Conservation (phyloP, 2,888 invertebrate species). For the Euspilapteryx auroguttella region DNA sequence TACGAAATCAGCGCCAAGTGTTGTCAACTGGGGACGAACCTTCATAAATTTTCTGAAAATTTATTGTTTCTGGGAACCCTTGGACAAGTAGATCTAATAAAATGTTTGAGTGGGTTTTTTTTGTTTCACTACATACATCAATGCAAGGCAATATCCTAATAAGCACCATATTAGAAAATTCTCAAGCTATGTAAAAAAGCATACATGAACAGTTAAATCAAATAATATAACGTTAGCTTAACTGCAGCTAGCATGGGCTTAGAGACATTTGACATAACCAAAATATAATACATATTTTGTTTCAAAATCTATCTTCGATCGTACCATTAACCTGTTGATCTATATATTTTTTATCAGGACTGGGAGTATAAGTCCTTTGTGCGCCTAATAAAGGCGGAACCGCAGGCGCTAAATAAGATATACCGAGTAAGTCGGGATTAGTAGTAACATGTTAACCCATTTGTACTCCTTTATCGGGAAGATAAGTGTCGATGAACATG, state of each 20-base stretch:
- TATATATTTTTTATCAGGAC: slow-evolving; percentile 33
- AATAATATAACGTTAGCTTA: too few relatives aligned
- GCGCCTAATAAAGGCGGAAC: slow-evolving; percentile 32
- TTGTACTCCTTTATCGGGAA: slow-evolving; percentile 51
- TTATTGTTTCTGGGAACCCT: slow-evolving; percentile 15
- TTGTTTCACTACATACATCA: too few relatives aligned
- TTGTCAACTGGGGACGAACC: slow-evolving; percentile 13
- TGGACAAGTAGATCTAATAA: slow-evolving; percentile 17
- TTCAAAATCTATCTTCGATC: too few relatives aligned
- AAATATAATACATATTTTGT: too few relatives aligned
- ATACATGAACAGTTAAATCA: too few relatives aligned
- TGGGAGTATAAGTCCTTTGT: slow-evolving; percentile 22
- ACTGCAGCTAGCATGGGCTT: too few relatives aligned
- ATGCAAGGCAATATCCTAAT: too few relatives aligned
- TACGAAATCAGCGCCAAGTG: slow-evolving; percentile 25
- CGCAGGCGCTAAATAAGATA: slow-evolving; percentile 41
- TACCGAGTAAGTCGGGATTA: slow-evolving; percentile 28
- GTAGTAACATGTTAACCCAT: slow-evolving; percentile 41
- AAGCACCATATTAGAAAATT: too few relatives aligned
- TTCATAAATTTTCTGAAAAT: slow-evolving; percentile 26
- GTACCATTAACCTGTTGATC: too few relatives aligned
- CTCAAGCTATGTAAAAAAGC: too few relatives aligned
- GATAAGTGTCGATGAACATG: slow-evolving; percentile 39
- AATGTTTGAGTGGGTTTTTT: too few relatives aligned
- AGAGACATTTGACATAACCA: too few relatives aligned